These are phyloP conservation scores for Sarcophaga peregrina DNA, from an alignment of 1,140 invertebrate genomes.

Conservation along the genomic window DNA sequence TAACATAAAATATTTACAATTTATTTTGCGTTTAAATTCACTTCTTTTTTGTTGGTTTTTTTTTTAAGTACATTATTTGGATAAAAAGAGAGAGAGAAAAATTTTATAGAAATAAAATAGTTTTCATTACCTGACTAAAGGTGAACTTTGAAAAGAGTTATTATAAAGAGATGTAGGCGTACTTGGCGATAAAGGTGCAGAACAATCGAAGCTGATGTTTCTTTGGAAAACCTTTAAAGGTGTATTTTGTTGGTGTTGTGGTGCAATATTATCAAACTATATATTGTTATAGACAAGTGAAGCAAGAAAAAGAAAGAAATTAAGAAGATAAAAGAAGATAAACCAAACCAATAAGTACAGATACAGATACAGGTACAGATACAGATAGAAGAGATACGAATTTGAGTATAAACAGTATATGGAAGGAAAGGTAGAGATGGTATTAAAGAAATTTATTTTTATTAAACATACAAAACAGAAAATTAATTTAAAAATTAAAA, in stretches of 20 bases:
- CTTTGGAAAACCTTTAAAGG: constrained; percentile 67
- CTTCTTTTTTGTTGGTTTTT: not conserved
- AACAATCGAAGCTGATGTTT: constrained; percentile 67
- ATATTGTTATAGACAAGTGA: constrained; percentile 52
- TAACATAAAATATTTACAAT: not conserved
- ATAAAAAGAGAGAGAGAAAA: too few relatives aligned
- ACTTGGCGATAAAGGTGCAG: constrained; percentile 69
- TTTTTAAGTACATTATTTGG: not conserved
- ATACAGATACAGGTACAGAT: not conserved
- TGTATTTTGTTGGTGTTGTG: constrained; percentile 58
- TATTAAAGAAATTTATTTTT: not conserved
- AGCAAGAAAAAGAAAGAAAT: constrained; percentile 48
- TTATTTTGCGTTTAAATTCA: not conserved
- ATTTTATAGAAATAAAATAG: not conserved
- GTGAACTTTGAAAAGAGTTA: constrained; percentile 66
- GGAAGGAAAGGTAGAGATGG: not conserved
- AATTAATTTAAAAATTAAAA: not conserved
- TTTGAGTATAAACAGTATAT: constrained; percentile 48
- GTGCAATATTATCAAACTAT: constrained; percentile 67
- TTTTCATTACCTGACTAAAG: constrained; percentile 62
- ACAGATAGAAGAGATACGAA: constrained; percentile 42
- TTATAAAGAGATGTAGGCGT: constrained; percentile 69
- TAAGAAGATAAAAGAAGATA: not conserved
- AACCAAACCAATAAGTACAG: not conserved
- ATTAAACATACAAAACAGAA: constrained; percentile 11